A percentile compares a stretch with the other conserved stretches of the same genome.
phyloP scores from a whole-genome alignment of 2,888 invertebrate species.

The Hypsopygia costalis region DNA sequence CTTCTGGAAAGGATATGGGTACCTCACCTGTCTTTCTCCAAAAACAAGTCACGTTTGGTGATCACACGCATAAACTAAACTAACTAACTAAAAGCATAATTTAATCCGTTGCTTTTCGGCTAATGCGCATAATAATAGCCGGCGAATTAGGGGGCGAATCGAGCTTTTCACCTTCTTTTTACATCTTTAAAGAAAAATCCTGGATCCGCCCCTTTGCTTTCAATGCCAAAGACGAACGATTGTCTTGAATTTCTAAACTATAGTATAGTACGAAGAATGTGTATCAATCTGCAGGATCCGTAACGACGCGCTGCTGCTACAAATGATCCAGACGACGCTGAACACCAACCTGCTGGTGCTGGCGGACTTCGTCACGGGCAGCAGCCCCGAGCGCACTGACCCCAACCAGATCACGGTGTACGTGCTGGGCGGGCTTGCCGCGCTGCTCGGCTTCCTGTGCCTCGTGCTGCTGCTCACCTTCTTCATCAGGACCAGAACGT shows the following conservation, averaged over 20 bases:
- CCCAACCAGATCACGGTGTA: slow-evolving; percentile 64
- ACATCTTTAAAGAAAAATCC: too few species aligned
- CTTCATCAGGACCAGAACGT: slow-evolving; percentile 80
- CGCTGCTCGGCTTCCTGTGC: slow-evolving; percentile 66
- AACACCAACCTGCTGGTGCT: slow-evolving; percentile 51
- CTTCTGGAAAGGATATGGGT: too few species aligned
- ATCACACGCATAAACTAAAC: too few species aligned
- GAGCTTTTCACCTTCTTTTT: too few species aligned
- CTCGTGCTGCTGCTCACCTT: slow-evolving; percentile 72
- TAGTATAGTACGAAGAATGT: neutral
- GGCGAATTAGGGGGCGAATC: too few species aligned
- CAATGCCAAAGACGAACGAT: too few species aligned
- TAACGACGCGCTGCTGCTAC: slow-evolving; percentile 64
- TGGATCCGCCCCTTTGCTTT: too few species aligned
- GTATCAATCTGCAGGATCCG: slow-evolving; percentile 47
- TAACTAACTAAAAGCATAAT: too few species aligned
- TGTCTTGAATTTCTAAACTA: neutral
- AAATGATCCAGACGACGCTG: slow-evolving; percentile 54
- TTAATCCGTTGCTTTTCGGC: too few species aligned
- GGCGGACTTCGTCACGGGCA: slow-evolving; percentile 64
- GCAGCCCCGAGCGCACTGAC: slow-evolving; percentile 38
- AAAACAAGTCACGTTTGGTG: too few species aligned
- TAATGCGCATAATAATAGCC: too few species aligned
- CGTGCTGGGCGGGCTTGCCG: slow-evolving; percentile 77
- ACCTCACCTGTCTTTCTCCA: too few species aligned